These are phyloP conservation scores for Channallabes apus DNA, from an alignment of 2,797 vertebrate genomes.

Conservation along the genomic window DNA sequence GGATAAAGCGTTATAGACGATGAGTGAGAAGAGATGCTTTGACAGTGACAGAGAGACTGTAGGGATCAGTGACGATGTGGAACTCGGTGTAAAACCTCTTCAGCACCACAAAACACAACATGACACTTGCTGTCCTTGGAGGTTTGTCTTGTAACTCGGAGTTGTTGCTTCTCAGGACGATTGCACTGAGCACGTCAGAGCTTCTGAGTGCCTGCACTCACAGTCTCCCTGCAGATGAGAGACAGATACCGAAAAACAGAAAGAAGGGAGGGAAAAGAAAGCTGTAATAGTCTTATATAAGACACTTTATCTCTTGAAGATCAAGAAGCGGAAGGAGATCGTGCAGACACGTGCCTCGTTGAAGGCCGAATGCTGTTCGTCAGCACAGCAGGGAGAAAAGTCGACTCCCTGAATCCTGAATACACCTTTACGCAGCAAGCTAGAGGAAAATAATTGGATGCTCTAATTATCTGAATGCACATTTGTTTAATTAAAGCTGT, in stretches of 20 bases:
- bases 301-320: not conserved
- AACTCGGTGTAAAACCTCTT: not conserved
- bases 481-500: constrained; percentile 3
- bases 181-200: not conserved
- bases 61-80: constrained; percentile 6
- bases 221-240: not conserved
- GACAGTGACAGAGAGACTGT: not conserved
- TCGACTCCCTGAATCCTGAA: not conserved
- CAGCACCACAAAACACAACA: not conserved
- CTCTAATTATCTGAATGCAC: not conserved
- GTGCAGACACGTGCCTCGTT: not conserved
- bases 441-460: not conserved
- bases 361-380: not conserved
- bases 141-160: not conserved
- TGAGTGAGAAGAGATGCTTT: not conserved
- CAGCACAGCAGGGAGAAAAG: not conserved
- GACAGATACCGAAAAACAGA: not conserved
- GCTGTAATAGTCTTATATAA: constrained; percentile 15
- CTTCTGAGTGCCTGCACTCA: not conserved
- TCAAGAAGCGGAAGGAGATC: not conserved
- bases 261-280: not conserved
- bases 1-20: no score
- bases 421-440: not conserved
- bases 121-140: constrained; percentile 1
- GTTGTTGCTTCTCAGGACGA: not conserved